Conservation (phyloP, 2,113 vertebrate genomes). For the Lepidothrix coronata region DNA sequence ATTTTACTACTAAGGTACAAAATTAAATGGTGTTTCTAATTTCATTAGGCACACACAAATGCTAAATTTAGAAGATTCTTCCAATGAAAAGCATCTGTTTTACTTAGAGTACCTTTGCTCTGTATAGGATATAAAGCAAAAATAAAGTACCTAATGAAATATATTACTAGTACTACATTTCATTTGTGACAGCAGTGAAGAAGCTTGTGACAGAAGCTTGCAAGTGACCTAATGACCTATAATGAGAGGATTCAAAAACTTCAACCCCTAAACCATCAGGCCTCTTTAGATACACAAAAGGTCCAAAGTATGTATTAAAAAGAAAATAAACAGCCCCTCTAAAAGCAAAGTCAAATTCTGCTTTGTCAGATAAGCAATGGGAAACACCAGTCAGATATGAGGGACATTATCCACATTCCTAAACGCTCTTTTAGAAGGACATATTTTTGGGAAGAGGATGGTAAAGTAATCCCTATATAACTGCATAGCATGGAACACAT, state of each 20-base stretch:
- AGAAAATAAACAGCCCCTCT: neutral
- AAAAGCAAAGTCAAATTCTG: neutral
- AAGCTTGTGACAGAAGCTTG: neutral
- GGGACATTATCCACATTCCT: accelerated
- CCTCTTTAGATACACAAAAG: neutral
- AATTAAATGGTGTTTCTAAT: neutral
- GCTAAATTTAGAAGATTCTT: accelerated
- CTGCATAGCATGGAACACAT: accelerated
- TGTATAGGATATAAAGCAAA: neutral
- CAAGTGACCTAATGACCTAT: neutral
- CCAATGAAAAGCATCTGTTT: neutral
- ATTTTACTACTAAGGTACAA: neutral
- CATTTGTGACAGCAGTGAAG: neutral
- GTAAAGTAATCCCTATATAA: neutral
- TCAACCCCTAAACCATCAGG: neutral
- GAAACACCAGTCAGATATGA: neutral
- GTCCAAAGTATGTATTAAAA: neutral
- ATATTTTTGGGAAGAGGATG: neutral
- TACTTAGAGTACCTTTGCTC: neutral
- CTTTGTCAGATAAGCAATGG: neutral
- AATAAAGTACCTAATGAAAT: neutral
- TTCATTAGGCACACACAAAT: neutral
- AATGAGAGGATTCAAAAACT: neutral
- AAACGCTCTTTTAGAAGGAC: neutral
- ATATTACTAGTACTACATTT: neutral